phyloP scores from a whole-genome alignment of 2,797 vertebrate genomes.

The Mormyrus proboscirostris region DNA sequence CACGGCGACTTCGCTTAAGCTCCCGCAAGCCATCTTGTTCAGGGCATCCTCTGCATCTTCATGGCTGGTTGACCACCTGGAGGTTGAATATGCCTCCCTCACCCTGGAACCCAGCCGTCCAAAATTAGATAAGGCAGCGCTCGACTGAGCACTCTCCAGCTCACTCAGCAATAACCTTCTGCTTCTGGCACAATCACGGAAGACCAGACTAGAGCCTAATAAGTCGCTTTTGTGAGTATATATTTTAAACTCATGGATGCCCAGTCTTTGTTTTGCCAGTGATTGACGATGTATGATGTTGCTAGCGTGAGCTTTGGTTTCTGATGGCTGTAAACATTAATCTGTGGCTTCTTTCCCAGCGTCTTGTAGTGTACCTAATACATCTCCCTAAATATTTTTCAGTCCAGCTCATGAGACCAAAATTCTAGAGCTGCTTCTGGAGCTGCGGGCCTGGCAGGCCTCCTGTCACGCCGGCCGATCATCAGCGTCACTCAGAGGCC shows the following conservation, averaged over 20 bases:
- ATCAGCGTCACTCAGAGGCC: background rate
- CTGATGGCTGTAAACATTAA: background rate
- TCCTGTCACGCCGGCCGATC: background rate
- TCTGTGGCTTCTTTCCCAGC: background rate
- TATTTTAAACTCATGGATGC: background rate
- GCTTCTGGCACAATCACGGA: background rate
- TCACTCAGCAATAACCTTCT: background rate
- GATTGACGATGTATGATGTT: background rate
- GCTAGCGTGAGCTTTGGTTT: background rate
- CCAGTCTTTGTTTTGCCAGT: background rate
- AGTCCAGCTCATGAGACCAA: background rate
- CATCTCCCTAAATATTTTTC: background rate
- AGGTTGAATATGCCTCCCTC: background rate
- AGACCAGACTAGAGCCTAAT: background rate
- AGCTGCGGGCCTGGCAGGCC: background rate
- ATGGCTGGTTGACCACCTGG: background rate
- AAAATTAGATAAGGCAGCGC: background rate
- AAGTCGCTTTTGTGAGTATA: background rate
- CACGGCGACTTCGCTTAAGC: background rate
- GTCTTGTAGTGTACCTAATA: background rate
- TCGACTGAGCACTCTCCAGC: background rate
- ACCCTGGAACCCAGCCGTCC: background rate
- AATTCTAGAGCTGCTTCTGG: background rate
- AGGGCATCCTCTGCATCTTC: background rate
- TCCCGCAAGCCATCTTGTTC: background rate